Evolutionary conservation across 2,888 invertebrate genomes (phyloP).

Genomic region (Germaria angustata): DNA sequence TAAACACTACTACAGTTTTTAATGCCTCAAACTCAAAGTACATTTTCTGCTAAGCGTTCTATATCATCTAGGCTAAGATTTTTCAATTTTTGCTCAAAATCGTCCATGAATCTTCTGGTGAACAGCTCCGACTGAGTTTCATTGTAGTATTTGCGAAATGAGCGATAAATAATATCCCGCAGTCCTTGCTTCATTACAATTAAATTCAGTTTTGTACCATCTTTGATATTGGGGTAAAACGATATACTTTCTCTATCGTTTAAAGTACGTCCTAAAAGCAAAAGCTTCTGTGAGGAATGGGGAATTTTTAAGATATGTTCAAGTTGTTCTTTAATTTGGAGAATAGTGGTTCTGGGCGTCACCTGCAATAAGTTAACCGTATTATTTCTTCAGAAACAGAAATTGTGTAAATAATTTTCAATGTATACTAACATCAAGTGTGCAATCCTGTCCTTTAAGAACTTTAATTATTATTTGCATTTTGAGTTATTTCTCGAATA

Average conservation of each 20-base stretch:
- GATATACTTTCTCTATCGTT: conserved; percentile 86
- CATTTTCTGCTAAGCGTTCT: conserved; percentile 75
- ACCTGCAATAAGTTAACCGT: conserved; percentile 78
- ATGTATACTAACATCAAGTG: conserved; percentile 82
- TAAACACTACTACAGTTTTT: not conserved
- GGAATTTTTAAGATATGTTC: conserved; percentile 85
- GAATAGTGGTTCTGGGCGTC: conserved; percentile 82
- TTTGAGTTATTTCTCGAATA: conserved; percentile 3
- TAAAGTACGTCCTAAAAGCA: conserved; percentile 86
- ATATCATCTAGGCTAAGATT: conserved; percentile 78
- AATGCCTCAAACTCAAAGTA: conserved; percentile 2
- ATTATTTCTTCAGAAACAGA: not conserved
- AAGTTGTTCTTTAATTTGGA: conserved; percentile 86
- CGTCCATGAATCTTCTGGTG: conserved; percentile 76
- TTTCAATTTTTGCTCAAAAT: conserved; percentile 77
- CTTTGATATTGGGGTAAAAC: conserved; percentile 86
- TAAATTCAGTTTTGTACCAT: conserved; percentile 87
- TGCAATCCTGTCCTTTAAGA: conserved; percentile 86
- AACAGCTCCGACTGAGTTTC: conserved; percentile 83
- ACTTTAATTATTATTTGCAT: conserved; percentile 89
- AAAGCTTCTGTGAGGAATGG: conserved; percentile 85
- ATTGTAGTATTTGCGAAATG: conserved; percentile 82
- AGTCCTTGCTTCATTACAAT: conserved; percentile 85
- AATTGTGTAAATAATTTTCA: not conserved
- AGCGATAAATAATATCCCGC: conserved; percentile 81